Conservation (phyloP, 2,888 invertebrate species). For the Rhingia campestris region DNA sequence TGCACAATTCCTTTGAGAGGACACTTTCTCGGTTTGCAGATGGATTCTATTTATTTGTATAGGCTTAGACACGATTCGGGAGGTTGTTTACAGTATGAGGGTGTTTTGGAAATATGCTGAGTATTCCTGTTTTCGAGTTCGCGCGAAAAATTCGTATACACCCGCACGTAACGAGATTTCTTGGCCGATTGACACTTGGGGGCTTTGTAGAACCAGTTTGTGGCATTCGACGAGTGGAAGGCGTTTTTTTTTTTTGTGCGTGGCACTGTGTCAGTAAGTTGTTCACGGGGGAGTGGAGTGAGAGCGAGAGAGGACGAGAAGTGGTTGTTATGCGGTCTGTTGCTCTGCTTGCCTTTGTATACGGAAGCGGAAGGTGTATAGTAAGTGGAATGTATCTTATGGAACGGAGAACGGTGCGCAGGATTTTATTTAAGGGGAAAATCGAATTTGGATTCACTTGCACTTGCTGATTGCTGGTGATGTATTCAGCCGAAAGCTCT, state of each 20-base stretch:
- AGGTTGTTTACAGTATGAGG: constrained; percentile 55
- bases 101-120: constrained; percentile 44
- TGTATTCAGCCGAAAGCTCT: constrained; percentile 35
- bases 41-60: constrained; percentile 39
- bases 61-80: constrained; percentile 31
- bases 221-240: constrained; percentile 62
- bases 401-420: constrained; percentile 38
- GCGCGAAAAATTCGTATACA: constrained; percentile 77
- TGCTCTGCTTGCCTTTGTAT: constrained; percentile 64
- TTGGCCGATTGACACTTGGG: constrained; percentile 79
- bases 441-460: constrained; percentile 40
- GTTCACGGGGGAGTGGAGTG: constrained; percentile 39
- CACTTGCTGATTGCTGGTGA: not conserved
- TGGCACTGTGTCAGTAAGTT: constrained; percentile 54
- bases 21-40: constrained; percentile 10
- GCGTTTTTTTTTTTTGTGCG: constrained; percentile 56
- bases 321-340: constrained; percentile 69
- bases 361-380: constrained; percentile 68
- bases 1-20: constrained; percentile 55
- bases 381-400: constrained; percentile 59
- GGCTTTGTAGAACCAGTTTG: constrained; percentile 49
- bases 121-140: constrained; percentile 63
- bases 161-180: constrained; percentile 80
- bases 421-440: constrained; percentile 51
- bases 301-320: constrained; percentile 25